These are phyloP conservation scores for Probosciger aterrimus DNA, from an alignment of 2,113 vertebrate genomes.

Conservation along the genomic window DNA sequence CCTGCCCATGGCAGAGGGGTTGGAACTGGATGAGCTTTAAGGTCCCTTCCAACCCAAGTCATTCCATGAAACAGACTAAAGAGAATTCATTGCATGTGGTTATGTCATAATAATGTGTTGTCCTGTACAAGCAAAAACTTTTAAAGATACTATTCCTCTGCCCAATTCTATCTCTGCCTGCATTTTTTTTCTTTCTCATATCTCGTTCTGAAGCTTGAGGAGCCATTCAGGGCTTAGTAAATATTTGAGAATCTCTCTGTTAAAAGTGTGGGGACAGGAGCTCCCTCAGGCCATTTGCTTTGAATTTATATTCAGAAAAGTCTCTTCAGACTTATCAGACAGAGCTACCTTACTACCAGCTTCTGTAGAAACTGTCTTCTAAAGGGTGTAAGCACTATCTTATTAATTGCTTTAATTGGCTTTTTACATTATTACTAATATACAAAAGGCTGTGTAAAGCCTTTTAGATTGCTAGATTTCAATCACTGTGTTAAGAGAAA, in stretches of 20 bases:
- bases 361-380: neutral
- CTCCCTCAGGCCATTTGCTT: neutral
- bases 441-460: neutral
- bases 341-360: neutral
- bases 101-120: accelerated
- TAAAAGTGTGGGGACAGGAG: no score
- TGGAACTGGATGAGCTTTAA: neutral
- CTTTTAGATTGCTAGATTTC: neutral
- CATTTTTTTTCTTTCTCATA: accelerated
- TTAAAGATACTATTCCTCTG: accelerated
- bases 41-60: neutral
- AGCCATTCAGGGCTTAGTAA: neutral
- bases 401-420: neutral
- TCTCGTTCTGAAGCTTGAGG: neutral
- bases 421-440: neutral
- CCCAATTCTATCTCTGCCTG: accelerated
- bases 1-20: neutral
- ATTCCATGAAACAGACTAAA: neutral
- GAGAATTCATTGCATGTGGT: no score
- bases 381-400: neutral
- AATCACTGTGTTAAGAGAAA: neutral
- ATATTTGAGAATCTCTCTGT: neutral
- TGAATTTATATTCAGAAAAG: neutral
- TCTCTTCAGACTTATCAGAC: accelerated
- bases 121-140: neutral